phyloP scores from a whole-genome alignment of 2,888 invertebrate species.

The Leistus spinibarbis region DNA sequence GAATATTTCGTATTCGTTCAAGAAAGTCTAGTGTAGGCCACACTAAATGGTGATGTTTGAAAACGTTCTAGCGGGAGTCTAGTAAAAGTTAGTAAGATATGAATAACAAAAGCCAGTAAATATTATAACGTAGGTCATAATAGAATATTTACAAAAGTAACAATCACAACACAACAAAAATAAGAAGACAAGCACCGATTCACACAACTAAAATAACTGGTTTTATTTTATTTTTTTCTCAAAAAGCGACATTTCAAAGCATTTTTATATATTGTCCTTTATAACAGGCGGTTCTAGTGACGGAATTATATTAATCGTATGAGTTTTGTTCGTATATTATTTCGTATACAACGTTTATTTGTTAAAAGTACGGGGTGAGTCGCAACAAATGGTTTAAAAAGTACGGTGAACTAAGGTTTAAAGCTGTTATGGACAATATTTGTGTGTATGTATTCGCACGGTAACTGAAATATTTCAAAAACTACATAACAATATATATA shows the following conservation, averaged over 20 bases:
- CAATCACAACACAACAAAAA: constrained; percentile 37
- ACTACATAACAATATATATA: background rate
- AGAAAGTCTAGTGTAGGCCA: too few relatives aligned
- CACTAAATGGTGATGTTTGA: background rate
- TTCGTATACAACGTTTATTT: background rate
- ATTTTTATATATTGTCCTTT: background rate
- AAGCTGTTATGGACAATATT: background rate
- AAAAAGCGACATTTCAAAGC: background rate
- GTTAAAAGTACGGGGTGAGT: background rate
- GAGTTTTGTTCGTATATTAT: background rate
- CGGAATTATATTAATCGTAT: background rate
- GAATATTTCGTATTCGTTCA: too few relatives aligned
- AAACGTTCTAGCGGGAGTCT: background rate
- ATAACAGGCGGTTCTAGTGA: too few relatives aligned
- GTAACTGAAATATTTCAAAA: background rate
- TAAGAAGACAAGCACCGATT: constrained; percentile 37
- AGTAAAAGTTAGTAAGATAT: constrained; percentile 26
- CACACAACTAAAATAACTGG: constrained; percentile 1
- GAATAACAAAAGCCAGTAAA: constrained; percentile 25
- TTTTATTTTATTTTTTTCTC: background rate
- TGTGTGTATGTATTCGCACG: background rate
- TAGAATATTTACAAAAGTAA: constrained; percentile 4
- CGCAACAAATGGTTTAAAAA: background rate
- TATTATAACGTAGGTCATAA: constrained; percentile 19
- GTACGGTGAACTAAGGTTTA: background rate